Evolutionary conservation across 2,888 invertebrate species (phyloP), one percentile per base, ranked within the genome.

Genomic region (Zele albiditarsus): DNA sequence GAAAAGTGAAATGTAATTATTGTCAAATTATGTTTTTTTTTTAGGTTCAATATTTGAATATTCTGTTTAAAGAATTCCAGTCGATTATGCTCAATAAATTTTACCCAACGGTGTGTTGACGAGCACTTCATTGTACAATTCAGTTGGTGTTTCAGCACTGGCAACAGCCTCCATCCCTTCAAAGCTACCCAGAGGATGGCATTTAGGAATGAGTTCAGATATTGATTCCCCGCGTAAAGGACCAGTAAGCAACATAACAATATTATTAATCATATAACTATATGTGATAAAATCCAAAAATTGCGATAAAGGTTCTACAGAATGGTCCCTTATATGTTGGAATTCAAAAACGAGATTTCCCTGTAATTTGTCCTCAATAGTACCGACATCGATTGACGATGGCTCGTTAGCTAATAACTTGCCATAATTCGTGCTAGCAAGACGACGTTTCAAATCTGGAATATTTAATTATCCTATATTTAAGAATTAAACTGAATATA

Each of bases 241-340:
- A 33, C 99, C 99, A 81, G 99, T 99, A 83, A 99, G 99, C 86
- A 99, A 91, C 82, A 98, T 90, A 85, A 99, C 98, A 77, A 99
- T 99, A 90, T 99, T 99, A 90, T 99, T 99, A 89, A 99, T 99
- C 99, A 99, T 99, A 90, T 99, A 99, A 89, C 98, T 98, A 93
- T 99, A 99, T 84, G 99, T 99, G 80, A 99, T 99, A 88, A 98
- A 99, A 90, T 99, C 99, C 86, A 99, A 90, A 90, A 99, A 99
- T 70, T 97, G 98, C 67, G 98, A 96, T 78, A 99, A 91, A 2
- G 99, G 99, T 88, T 98, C 98, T 6, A 99, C 96, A 46, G 99
- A 97, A 89, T 99, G 98, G 89, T 98, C 99, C 79, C 99, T 93
- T 90, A 99, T 92, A 90, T 99, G 99, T 89, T 97, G 97, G 90